Percentiles rank a stretch among this genome's conserved stretches.
These are phyloP conservation scores for Balearica regulorum DNA, from an alignment of 2,797 vertebrate species.

Conservation along the genomic window DNA sequence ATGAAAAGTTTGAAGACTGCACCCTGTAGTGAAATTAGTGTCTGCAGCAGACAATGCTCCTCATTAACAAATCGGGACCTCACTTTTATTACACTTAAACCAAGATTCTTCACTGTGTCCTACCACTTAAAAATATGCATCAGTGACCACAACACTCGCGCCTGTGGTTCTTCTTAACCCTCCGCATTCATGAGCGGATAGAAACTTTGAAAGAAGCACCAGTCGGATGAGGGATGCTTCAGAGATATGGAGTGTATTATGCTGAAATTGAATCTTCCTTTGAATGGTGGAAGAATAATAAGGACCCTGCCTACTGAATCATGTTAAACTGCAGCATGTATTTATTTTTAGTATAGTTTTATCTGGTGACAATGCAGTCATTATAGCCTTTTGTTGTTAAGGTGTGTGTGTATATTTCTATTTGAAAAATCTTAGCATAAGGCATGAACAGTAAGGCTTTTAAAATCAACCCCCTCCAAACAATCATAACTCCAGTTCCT, in stretches of 20 bases:
- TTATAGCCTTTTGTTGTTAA: conserved; percentile 33
- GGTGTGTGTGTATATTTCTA: conserved; percentile 1
- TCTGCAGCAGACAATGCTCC: conserved; percentile 56
- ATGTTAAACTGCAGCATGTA: conserved; percentile 44
- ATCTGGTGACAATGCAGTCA: conserved; percentile 39
- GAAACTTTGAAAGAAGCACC: background rate
- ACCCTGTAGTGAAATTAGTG: conserved; percentile 66
- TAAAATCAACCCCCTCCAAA: background rate
- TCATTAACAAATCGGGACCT: conserved; percentile 64
- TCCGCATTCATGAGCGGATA: background rate
- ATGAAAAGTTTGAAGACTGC: conserved; percentile 59
- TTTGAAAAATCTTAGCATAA: background rate
- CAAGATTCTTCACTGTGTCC: conserved; percentile 21
- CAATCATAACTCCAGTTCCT: background rate
- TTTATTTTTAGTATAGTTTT: conserved; percentile 56
- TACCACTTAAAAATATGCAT: conserved; percentile 55
- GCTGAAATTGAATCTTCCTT: background rate
- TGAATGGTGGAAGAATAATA: conserved; percentile 34
- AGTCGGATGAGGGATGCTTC: background rate
- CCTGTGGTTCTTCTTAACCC: background rate
- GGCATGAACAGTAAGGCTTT: background rate
- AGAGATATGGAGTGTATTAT: background rate
- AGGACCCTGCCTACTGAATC: conserved; percentile 38
- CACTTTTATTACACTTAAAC: conserved; percentile 61
- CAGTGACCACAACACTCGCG: conserved; percentile 30